Percentiles rank a stretch among this genome's conserved stretches.
phyloP scores from a whole-genome alignment of 2,888 invertebrate species.

The Bembecia ichneumoniformis region DNA sequence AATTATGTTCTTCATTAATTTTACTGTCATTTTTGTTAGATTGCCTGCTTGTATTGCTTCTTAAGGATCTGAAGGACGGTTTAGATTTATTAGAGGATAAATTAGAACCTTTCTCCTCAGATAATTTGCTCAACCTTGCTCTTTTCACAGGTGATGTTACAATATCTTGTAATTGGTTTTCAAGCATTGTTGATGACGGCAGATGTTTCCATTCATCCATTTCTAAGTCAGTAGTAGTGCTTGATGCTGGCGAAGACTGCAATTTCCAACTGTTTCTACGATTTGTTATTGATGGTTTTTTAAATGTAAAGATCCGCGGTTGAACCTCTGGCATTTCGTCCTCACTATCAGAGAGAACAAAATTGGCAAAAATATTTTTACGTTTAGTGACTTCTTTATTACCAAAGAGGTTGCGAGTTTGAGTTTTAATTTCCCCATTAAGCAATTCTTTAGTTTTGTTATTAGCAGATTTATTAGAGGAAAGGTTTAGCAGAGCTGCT shows the following conservation, averaged over 20 bases:
- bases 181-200: slow-evolving; percentile 63
- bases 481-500: slow-evolving; percentile 35
- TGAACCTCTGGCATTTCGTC: slow-evolving; percentile 50
- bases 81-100: slow-evolving; percentile 17
- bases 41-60: slow-evolving; percentile 15
- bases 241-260: slow-evolving; percentile 30
- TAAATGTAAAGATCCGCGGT: slow-evolving; percentile 39
- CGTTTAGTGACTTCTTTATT: slow-evolving; percentile 32
- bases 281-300: slow-evolving; percentile 17
- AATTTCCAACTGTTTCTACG: slow-evolving; percentile 10
- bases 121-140: slow-evolving; percentile 29
- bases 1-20: slow-evolving; percentile 15
- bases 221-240: slow-evolving; percentile 45
- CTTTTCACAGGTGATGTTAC: slow-evolving; percentile 30
- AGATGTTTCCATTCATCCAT: slow-evolving; percentile 52
- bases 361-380: slow-evolving; percentile 51
- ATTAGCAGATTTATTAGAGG: slow-evolving; percentile 34
- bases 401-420: slow-evolving; percentile 42
- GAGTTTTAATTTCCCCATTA: slow-evolving; percentile 21
- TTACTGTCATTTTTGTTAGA: background rate
- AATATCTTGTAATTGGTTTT: slow-evolving; percentile 34
- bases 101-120: slow-evolving; percentile 27
- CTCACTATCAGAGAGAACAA: slow-evolving; percentile 51
- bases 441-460: slow-evolving; percentile 36
- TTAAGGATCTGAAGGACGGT: slow-evolving; percentile 19